Percentiles rank a stretch among this genome's conserved stretches.
Conservation (phyloP, 2,113 vertebrate species). For the Cisticola juncidis region DNA sequence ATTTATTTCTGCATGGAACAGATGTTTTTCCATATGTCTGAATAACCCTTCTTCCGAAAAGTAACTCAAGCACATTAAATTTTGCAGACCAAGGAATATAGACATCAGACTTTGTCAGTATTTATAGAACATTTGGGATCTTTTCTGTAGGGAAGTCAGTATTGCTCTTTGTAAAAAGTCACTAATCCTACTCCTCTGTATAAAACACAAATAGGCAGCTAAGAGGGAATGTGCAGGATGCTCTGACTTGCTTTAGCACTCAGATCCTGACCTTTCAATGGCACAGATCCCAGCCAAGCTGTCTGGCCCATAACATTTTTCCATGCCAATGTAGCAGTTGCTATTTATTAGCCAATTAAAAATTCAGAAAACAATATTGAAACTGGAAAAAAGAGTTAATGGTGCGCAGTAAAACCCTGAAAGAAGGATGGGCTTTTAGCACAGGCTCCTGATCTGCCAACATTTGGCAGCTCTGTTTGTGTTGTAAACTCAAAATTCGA, state of each 20-base stretch:
- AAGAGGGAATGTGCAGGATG: neutral
- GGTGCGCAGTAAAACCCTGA: neutral
- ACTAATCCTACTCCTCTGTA: neutral
- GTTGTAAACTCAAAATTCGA: neutral
- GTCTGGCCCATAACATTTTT: neutral
- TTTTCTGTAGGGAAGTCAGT: neutral
- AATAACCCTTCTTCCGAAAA: conserved; percentile 38
- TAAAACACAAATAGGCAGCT: neutral
- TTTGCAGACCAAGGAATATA: neutral
- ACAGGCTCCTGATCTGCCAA: neutral
- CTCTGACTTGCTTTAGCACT: neutral
- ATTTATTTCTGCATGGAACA: conserved; percentile 26
- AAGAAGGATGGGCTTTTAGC: neutral
- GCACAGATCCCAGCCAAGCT: neutral
- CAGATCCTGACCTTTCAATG: neutral
- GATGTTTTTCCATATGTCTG: conserved; percentile 55
- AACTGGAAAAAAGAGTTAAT: neutral
- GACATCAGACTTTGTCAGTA: neutral
- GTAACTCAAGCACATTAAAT: neutral
- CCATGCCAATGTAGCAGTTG: neutral
- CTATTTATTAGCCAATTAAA: neutral
- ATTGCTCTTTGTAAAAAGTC: neutral
- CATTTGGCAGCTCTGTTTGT: neutral
- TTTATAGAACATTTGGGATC: neutral
- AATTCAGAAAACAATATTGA: neutral